Evolutionary conservation across 2,113 vertebrate genomes (phyloP), one percentile per base, ranked within the genome.

Genomic region (Oryzias melastigma): DNA sequence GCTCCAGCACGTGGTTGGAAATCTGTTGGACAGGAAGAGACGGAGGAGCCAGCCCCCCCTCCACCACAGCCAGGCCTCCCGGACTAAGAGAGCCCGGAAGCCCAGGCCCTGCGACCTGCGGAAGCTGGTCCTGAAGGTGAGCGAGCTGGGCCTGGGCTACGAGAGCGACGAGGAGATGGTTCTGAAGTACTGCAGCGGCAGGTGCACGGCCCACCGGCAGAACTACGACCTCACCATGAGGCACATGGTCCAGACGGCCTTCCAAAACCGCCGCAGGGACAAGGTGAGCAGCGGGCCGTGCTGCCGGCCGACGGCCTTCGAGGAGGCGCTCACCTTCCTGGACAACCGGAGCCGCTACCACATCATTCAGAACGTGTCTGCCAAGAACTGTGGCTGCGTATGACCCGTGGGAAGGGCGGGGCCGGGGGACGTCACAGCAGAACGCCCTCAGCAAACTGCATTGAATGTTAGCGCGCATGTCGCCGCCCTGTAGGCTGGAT

Each of bases 181-280:
- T 40, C 95, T 99, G 86, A 92, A 93, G 58, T 99, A 98, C 92
- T 99, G 97, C 93, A 95, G 93, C 16, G 97, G 97, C 29, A 94
- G 92, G 0, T 98, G 96, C 68, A 83, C 85, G 7, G 78, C 87
- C 0, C 89, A 91, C 2, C 76, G 92, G 52, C 90, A 93, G 44
- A 93, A 94, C 90, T 97, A 99, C 22, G 97, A 99, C 92, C 84
- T 98, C 16, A 92, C 94, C 1, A 91, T 98, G 77, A 90, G 93
- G 67, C 90, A 93, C 77, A 88, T 98, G 86, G 84, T 92, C 77
- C 85, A 86, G 82, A 82, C 74, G 14, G 84, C 89, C 63, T 90
- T 84, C 58, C 87, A 87, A 72, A 81, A 86, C 59, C 91, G 85
- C 35, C 91, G 92, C 55, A 91, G 88, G 4, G 46, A 95, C 86